These are phyloP conservation scores for Garrulus glandarius DNA, from an alignment of 2,797 vertebrate genomes.

Conservation along the genomic window DNA sequence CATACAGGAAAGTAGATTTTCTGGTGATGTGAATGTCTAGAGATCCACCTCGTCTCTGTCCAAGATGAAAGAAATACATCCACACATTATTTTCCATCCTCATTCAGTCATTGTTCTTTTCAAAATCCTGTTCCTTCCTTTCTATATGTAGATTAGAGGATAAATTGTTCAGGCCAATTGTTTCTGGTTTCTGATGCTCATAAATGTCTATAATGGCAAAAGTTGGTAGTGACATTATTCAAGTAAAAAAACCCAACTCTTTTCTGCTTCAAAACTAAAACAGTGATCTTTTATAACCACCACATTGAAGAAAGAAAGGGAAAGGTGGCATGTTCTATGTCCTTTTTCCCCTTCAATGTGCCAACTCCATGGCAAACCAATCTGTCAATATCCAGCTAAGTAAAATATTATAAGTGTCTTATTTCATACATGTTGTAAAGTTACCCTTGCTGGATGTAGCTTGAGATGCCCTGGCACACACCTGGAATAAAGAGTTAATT, in stretches of 20 bases:
- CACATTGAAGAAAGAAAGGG: background rate
- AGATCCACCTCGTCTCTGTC: background rate
- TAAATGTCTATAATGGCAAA: background rate
- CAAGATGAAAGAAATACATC: background rate
- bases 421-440: background rate
- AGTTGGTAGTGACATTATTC: background rate
- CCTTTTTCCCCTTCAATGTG: background rate
- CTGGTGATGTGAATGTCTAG: background rate
- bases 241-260: background rate
- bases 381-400: background rate
- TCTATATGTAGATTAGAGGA: background rate
- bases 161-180: background rate
- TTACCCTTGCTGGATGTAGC: background rate
- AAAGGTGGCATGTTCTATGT: background rate
- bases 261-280: background rate
- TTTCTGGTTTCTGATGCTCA: background rate
- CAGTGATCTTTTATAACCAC: background rate
- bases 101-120: background rate
- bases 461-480: background rate
- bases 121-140: background rate
- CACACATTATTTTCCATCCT: background rate
- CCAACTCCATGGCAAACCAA: background rate
- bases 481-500: background rate
- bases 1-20: background rate
- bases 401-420: background rate